phyloP scores from a whole-genome alignment of 2,113 vertebrate genomes.

The Otocyon megalotis region DNA sequence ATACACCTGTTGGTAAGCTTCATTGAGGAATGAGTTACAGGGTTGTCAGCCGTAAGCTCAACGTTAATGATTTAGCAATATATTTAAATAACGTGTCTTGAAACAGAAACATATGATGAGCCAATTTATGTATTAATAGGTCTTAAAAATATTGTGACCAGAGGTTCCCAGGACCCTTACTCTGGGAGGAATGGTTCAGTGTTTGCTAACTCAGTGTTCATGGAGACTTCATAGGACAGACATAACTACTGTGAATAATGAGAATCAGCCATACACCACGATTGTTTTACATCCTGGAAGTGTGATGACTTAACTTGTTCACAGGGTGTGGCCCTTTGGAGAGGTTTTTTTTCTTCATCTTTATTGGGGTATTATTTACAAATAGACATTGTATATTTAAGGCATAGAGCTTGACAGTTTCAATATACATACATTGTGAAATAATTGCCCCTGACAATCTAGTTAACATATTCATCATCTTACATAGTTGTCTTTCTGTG shows the following conservation, averaged over 20 bases:
- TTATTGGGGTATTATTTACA: neutral
- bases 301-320: neutral
- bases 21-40: neutral
- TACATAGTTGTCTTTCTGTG: neutral
- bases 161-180: neutral
- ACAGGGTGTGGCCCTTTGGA: neutral
- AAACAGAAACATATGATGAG: neutral
- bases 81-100: neutral
- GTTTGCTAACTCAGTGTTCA: neutral
- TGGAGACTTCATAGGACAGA: no score
- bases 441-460: neutral
- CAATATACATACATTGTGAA: neutral
- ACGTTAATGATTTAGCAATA: neutral
- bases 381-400: neutral
- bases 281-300: neutral
- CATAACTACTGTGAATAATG: rapidly evolving
- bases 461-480: neutral
- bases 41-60: rapidly evolving
- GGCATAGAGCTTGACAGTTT: neutral
- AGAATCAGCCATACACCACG: rapidly evolving
- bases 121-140: rapidly evolving
- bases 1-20: neutral
- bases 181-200: neutral
- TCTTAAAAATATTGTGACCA: neutral
- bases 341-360: neutral